These are phyloP conservation scores for Oncorhynchus masou DNA, from an alignment of 2,113 vertebrate species.

Conservation along the genomic window DNA sequence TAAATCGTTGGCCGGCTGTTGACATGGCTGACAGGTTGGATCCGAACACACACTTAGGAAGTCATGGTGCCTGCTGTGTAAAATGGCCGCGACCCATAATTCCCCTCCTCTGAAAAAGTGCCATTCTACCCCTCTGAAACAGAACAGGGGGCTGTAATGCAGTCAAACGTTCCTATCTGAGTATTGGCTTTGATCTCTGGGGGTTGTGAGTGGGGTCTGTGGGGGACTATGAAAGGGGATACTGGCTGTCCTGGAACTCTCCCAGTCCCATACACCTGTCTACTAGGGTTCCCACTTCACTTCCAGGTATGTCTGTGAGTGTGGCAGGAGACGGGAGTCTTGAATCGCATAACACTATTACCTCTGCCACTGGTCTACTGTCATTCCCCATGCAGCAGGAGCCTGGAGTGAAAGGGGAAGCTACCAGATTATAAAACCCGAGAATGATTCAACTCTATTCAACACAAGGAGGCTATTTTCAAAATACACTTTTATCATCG, in stretches of 20 bases:
- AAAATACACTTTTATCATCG: not conserved
- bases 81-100: constrained; percentile 16
- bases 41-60: constrained; percentile 64
- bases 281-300: constrained; percentile 53
- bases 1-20: constrained; percentile 68
- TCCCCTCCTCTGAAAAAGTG: constrained; percentile 1
- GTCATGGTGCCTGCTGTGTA: constrained; percentile 17
- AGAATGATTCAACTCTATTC: too few relatives aligned
- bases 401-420: not conserved
- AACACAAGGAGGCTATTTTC: not conserved
- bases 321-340: constrained; percentile 3
- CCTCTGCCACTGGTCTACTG: not conserved
- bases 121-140: constrained; percentile 3
- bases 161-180: constrained; percentile 41
- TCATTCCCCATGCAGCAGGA: not conserved
- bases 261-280: constrained; percentile 63
- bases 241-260: constrained; percentile 16
- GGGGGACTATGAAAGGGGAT: constrained; percentile 66
- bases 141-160: too few relatives aligned
- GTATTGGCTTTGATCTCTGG: constrained; percentile 62
- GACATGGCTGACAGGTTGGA: constrained; percentile 64
- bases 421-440: too few relatives aligned
- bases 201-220: constrained; percentile 22
- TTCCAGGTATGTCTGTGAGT: constrained; percentile 41
- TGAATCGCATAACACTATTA: not conserved